Evolutionary conservation across 2,113 vertebrate species (phyloP).

Genomic region (Aplodontia rufa): DNA sequence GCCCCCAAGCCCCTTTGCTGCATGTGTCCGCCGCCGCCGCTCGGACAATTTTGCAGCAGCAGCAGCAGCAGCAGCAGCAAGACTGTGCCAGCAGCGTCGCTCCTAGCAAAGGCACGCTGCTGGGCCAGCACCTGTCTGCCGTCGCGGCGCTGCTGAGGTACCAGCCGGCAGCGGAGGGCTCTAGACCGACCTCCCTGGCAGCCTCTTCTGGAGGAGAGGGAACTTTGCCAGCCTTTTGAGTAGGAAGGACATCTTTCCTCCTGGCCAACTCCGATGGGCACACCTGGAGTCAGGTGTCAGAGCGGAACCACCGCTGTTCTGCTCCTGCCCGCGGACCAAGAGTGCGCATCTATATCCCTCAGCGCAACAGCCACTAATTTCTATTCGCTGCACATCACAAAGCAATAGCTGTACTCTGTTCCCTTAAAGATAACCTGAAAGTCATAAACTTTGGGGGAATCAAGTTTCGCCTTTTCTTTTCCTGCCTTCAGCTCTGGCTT

Average conservation of each 20-base stretch:
- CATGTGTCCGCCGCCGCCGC: background rate
- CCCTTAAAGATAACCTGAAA: background rate
- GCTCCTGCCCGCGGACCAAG: rapidly evolving
- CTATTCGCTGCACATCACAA: background rate
- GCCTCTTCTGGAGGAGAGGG: background rate
- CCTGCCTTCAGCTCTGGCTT: background rate
- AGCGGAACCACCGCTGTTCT: rapidly evolving
- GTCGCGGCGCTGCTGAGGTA: background rate
- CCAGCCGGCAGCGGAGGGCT: background rate
- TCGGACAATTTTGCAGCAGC: no score
- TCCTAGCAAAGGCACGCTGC: background rate
- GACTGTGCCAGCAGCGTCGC: background rate
- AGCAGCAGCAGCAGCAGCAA: background rate
- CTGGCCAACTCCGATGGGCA: rapidly evolving
- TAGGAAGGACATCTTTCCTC: no score
- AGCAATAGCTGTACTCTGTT: background rate
- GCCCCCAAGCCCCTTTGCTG: conserved; percentile 25
- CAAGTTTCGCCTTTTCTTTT: background rate
- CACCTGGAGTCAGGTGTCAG: background rate
- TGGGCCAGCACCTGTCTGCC: background rate
- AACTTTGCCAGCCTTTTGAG: background rate
- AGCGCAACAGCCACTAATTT: rapidly evolving
- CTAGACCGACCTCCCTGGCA: background rate
- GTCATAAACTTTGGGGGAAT: background rate
- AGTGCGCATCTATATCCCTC: background rate